Conservation (phyloP, 2,888 invertebrate species). For the Crepidodera aurea region DNA sequence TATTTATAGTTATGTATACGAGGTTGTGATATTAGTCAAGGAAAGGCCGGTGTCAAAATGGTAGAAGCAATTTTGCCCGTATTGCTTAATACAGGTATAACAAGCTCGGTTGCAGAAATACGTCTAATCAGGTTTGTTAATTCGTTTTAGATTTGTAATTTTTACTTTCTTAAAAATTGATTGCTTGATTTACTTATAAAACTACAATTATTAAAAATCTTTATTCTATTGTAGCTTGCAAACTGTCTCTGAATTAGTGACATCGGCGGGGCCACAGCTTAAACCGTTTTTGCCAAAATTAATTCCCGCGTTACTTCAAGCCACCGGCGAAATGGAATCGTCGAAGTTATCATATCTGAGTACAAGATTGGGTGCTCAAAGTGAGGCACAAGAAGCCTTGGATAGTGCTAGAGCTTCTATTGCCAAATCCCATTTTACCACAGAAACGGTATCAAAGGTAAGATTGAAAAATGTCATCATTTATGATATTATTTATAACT, state of each 20-base stretch:
- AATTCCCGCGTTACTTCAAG: conserved; percentile 84
- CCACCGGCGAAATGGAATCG: conserved; percentile 87
- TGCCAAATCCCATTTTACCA: conserved; percentile 86
- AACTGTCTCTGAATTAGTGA: conserved; percentile 86
- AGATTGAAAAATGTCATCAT: not conserved
- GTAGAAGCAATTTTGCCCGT: conserved; percentile 81
- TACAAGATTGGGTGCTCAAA: conserved; percentile 72
- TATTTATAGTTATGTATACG: conserved; percentile 71
- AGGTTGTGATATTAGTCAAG: conserved; percentile 73
- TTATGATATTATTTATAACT: not conserved
- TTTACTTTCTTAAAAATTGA: too few relatives aligned
- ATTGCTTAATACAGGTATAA: conserved; percentile 81
- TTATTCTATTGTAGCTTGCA: conserved; percentile 74
- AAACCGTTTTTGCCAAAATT: conserved; percentile 83
- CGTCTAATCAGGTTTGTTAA: conserved; percentile 72
- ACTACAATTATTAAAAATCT: not conserved
- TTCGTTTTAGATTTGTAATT: too few relatives aligned
- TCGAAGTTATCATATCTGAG: conserved; percentile 82
- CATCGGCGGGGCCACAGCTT: conserved; percentile 78
- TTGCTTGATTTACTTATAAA: too few relatives aligned
- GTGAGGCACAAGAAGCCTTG: conserved; percentile 76
- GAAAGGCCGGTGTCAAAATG: conserved; percentile 77
- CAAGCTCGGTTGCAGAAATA: conserved; percentile 80
- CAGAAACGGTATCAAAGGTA: conserved; percentile 85
- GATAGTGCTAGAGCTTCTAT: conserved; percentile 83